Percentiles rank a stretch among this genome's conserved stretches.
phyloP scores from a whole-genome alignment of 1,140 invertebrate genomes.

The Drosophila insularis region DNA sequence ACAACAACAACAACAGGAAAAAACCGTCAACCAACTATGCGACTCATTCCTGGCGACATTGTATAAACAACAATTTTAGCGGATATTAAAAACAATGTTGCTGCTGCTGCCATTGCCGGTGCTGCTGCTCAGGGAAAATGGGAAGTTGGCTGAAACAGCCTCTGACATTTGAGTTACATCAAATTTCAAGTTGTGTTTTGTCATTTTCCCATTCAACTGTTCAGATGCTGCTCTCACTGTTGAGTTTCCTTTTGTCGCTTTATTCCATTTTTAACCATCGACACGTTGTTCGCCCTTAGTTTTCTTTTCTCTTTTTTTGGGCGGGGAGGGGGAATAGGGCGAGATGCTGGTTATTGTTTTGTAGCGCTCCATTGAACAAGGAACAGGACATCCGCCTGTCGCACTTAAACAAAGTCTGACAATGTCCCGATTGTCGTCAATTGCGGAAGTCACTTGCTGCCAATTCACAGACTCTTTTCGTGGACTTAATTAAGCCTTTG shows the following conservation, averaged over 20 bases:
- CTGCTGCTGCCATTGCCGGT: conserved; percentile 25
- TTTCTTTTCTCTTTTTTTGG: not conserved
- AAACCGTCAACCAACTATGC: conserved; percentile 45
- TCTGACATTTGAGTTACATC: conserved; percentile 45
- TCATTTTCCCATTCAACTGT: conserved; percentile 67
- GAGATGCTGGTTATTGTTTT: conserved; percentile 48
- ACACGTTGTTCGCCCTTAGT: conserved; percentile 23
- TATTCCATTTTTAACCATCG: conserved; percentile 11
- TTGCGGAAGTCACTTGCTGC: conserved; percentile 35
- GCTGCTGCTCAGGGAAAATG: not conserved
- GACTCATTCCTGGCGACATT: conserved; percentile 68
- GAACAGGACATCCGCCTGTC: conserved; percentile 69
- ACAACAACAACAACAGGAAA: conserved; percentile 17
- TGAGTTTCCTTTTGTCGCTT: conserved; percentile 17
- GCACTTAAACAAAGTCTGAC: conserved; percentile 59
- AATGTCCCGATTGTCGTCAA: conserved; percentile 32
- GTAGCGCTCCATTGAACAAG: conserved; percentile 58
- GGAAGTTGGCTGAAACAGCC: conserved; percentile 3
- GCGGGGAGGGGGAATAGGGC: not conserved
- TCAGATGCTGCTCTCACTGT: conserved; percentile 26
- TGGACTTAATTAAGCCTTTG: conserved; percentile 54
- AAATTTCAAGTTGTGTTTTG: conserved; percentile 76
- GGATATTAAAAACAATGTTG: conserved; percentile 81
- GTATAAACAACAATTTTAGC: conserved; percentile 80
- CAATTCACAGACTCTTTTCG: conserved; percentile 37